Conservation (phyloP, 2,113 vertebrate genomes). For the Hyla sarda region DNA sequence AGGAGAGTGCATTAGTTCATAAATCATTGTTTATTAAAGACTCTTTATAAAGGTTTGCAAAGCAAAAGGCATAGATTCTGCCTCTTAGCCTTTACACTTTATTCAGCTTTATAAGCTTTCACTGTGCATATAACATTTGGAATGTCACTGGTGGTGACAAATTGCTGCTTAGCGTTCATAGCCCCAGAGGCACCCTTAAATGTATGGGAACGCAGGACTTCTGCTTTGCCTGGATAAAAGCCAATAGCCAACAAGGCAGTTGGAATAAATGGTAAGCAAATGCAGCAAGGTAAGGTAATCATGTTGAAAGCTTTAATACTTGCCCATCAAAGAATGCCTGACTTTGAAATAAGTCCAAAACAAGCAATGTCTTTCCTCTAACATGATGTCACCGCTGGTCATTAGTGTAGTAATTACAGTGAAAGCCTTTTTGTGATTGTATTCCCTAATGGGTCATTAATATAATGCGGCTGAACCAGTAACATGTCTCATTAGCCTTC, state of each 20-base stretch:
- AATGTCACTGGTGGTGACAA: constrained; percentile 61
- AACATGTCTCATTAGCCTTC: constrained; percentile 80
- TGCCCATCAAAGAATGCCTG: constrained; percentile 24
- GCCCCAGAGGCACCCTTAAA: constrained; percentile 65
- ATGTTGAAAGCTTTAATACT: constrained; percentile 50
- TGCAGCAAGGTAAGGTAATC: constrained; percentile 61
- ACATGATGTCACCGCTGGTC: constrained; percentile 76
- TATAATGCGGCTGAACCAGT: constrained; percentile 71
- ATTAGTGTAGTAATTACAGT: constrained; percentile 78
- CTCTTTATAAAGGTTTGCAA: constrained; percentile 61
- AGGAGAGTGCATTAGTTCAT: constrained; percentile 60
- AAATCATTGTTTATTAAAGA: constrained; percentile 64
- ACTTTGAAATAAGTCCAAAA: constrained; percentile 74
- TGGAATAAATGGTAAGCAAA: constrained; percentile 61
- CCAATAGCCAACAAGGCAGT: constrained; percentile 57
- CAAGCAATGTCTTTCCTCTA: constrained; percentile 63
- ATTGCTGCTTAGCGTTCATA: constrained; percentile 59
- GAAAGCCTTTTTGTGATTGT: constrained; percentile 74
- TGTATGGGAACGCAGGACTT: constrained; percentile 57
- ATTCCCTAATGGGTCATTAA: constrained; percentile 77
- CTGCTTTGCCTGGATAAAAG: constrained; percentile 57
- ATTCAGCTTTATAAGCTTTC: constrained; percentile 20
- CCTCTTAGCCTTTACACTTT: constrained; percentile 35
- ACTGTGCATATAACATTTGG: neutral
- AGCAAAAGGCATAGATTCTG: constrained; percentile 48